Evolutionary conservation across 2,888 invertebrate genomes (phyloP).

Genomic region (Dryomyza anilis): DNA sequence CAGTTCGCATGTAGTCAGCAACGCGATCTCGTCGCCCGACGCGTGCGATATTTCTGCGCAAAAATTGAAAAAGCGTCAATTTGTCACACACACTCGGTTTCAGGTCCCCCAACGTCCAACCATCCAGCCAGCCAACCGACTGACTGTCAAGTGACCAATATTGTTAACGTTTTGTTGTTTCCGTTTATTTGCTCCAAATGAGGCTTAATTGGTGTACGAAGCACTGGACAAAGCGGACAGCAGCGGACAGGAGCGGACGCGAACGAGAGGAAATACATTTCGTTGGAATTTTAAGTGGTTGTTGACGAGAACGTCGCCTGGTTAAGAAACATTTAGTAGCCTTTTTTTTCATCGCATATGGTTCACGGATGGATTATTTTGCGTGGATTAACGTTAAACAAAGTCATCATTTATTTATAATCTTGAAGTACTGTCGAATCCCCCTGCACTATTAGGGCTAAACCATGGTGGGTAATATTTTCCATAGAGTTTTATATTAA

Average conservation of each 20-base stretch:
- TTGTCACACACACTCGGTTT: constrained; percentile 47
- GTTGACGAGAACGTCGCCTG: not conserved
- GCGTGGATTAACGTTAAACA: too few species aligned
- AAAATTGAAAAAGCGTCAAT: constrained; percentile 57
- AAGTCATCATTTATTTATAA: constrained; percentile 16
- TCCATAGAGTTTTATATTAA: not conserved
- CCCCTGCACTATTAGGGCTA: too few species aligned
- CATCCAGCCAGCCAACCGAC: not conserved
- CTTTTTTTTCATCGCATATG: too few species aligned
- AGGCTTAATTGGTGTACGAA: constrained; percentile 12
- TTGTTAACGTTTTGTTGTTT: not conserved
- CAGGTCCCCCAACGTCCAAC: not conserved
- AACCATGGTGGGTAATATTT: too few species aligned
- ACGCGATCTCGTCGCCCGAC: constrained; percentile 1
- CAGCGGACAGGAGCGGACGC: not conserved
- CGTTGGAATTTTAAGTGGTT: constrained; percentile 24
- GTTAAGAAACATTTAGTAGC: too few species aligned
- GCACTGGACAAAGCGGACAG: too few species aligned
- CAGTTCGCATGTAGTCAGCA: not conserved
- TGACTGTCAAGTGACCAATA: not conserved
- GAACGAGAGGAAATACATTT: constrained; percentile 3
- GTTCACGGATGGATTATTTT: too few species aligned
- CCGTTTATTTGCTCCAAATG: constrained; percentile 15
- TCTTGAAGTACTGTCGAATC: too few species aligned
- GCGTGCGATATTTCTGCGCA: constrained; percentile 10